phyloP scores from a whole-genome alignment of 2,888 invertebrate species.

The Calameuta filiformis region DNA sequence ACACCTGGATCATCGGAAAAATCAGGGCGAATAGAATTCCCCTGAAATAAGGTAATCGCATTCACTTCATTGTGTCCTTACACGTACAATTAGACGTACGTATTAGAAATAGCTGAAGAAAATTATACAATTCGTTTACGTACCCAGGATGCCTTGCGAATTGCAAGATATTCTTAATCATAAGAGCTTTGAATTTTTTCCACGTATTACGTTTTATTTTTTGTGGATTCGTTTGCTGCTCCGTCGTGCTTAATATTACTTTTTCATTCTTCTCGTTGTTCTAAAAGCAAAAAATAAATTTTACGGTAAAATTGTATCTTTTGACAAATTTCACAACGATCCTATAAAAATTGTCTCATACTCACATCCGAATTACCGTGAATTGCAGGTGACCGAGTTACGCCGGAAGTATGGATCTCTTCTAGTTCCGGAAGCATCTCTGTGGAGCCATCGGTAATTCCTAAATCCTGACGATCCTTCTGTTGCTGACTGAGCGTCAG shows the following conservation, averaged over 20 bases:
- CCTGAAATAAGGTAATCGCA: conserved; percentile 67
- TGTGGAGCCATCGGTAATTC: conserved; percentile 14
- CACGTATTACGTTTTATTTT: background rate
- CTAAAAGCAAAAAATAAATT: conserved; percentile 61
- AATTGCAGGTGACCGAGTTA: conserved; percentile 12
- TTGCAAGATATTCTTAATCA: conserved; percentile 78
- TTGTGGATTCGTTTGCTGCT: background rate
- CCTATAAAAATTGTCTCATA: conserved; percentile 1
- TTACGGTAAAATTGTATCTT: conserved; percentile 24
- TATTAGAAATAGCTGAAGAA: background rate
- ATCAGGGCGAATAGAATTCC: conserved; percentile 83
- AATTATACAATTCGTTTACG: conserved; percentile 41
- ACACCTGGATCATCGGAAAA: conserved; percentile 84
- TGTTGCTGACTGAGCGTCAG: conserved; percentile 80
- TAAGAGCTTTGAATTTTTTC: conserved; percentile 71
- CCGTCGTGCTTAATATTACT: conserved; percentile 18
- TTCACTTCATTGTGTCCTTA: background rate
- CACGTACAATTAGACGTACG: background rate
- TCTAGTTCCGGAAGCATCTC: conserved; percentile 27
- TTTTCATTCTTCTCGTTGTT: conserved; percentile 37
- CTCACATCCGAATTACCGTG: conserved; percentile 14
- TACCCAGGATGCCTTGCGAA: conserved; percentile 79
- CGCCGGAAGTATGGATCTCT: conserved; percentile 25
- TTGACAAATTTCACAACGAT: background rate
- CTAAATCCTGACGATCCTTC: conserved; percentile 57